Conservation (phyloP, 2,113 vertebrate genomes). For the Oreamnos americanus region DNA sequence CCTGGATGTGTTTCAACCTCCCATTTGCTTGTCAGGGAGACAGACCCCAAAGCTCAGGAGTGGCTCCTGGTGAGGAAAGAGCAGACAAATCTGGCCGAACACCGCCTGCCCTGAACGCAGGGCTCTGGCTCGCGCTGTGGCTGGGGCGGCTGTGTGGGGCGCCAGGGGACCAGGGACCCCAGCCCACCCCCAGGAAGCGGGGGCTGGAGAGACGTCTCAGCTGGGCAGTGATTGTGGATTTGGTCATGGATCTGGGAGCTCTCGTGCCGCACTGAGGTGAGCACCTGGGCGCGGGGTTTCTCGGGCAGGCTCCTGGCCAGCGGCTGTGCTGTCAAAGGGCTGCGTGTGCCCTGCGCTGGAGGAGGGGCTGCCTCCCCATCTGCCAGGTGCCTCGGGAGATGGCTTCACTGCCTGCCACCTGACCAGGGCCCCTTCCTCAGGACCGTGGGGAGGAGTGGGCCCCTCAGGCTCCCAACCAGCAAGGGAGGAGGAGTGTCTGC, state of each 20-base stretch:
- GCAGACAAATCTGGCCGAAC: background rate
- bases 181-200: background rate
- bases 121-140: background rate
- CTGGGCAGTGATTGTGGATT: background rate
- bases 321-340: background rate
- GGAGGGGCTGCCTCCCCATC: background rate
- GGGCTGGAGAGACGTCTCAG: background rate
- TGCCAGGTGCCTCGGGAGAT: background rate
- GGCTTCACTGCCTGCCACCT: background rate
- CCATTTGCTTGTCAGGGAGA: background rate
- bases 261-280: accelerated
- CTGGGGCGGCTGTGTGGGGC: background rate
- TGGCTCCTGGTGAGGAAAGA: background rate
- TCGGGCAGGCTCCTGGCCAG: background rate
- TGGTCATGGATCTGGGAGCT: background rate
- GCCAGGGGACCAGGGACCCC: background rate
- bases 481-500: background rate
- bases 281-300: background rate
- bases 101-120: background rate
- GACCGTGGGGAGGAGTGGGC: background rate
- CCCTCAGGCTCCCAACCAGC: background rate
- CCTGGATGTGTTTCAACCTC: background rate
- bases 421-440: background rate
- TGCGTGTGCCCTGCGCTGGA: background rate
- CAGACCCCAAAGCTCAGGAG: background rate